A percentile compares a stretch with the other conserved stretches of the same genome.
These are phyloP conservation scores for Heptranchias perlo DNA, from an alignment of 2,113 vertebrate genomes.

Conservation along the genomic window DNA sequence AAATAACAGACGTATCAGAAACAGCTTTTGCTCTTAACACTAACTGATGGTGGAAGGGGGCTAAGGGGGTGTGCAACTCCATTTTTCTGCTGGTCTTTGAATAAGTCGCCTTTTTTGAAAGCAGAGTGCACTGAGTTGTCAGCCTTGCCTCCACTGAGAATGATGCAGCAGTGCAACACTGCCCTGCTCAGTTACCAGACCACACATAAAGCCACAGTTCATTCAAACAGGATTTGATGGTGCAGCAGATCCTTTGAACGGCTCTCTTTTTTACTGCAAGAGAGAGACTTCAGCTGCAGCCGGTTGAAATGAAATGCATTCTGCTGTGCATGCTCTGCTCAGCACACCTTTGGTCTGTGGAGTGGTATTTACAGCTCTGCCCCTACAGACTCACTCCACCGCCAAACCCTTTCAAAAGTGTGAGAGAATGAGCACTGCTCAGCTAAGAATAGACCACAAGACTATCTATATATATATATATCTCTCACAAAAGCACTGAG, in stretches of 20 bases:
- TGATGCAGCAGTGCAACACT: not conserved
- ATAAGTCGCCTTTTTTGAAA: too few species aligned
- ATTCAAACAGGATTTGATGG: not conserved
- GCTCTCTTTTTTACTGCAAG: not conserved
- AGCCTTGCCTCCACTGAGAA: not conserved
- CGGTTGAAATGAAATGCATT: not conserved
- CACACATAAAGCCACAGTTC: not conserved
- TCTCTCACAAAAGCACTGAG: not conserved
- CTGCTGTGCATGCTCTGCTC: not conserved
- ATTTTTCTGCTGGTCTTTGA: not conserved
- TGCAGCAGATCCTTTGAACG: not conserved
- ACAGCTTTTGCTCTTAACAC: not conserved
- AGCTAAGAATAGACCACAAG: constrained; percentile 8
- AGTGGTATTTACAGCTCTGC: not conserved
- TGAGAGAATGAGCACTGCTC: not conserved
- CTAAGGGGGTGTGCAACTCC: not conserved
- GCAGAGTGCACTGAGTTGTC: not conserved
- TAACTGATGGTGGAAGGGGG: not conserved
- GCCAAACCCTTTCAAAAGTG: not conserved
- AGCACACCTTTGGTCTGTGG: not conserved
- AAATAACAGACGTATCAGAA: not conserved
- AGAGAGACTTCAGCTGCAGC: not conserved
- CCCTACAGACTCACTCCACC: not conserved
- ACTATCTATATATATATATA: too few species aligned
- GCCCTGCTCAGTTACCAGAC: not conserved